These are phyloP conservation scores for Pectinophora gossypiella DNA, from an alignment of 1,140 invertebrate species.

Conservation along the genomic window DNA sequence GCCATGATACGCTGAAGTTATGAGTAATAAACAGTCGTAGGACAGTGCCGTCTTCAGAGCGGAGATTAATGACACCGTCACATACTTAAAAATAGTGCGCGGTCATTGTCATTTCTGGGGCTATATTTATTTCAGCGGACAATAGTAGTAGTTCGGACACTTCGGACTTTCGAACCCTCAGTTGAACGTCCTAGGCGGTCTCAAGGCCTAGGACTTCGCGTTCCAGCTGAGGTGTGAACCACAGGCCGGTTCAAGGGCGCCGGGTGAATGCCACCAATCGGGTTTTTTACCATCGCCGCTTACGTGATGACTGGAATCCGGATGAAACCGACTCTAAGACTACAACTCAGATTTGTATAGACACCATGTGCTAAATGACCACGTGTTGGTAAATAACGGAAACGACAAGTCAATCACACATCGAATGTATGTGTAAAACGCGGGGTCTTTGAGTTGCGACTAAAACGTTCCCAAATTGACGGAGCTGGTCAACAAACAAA, in stretches of 20 bases:
- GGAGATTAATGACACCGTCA: slow-evolving; percentile 22
- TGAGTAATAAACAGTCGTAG: slow-evolving; percentile 17
- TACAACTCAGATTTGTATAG: no score
- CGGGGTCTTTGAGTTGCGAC: no score
- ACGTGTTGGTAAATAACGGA: no score
- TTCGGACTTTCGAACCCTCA: slow-evolving; percentile 16
- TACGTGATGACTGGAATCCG: slow-evolving; percentile 52
- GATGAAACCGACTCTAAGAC: slow-evolving; percentile 40
- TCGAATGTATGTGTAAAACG: no score
- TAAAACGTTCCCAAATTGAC: no score
- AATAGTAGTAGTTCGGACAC: slow-evolving; percentile 8
- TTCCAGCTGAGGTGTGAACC: slow-evolving; percentile 56
- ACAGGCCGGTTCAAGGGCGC: slow-evolving; percentile 61
- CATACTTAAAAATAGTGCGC: slow-evolving; percentile 12
- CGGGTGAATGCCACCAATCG: slow-evolving; percentile 65
- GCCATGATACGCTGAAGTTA: slow-evolving; percentile 1
- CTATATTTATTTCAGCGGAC: slow-evolving; percentile 14
- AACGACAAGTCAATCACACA: no score
- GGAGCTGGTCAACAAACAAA: no score
- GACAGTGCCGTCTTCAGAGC: slow-evolving; percentile 18
- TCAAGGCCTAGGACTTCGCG: slow-evolving; percentile 52
- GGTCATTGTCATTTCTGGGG: slow-evolving; percentile 12
- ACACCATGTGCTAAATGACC: no score
- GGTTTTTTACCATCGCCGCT: slow-evolving; percentile 59
- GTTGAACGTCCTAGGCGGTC: slow-evolving; percentile 58